A percentile compares a stretch with the other conserved stretches of the same genome.
Conservation (phyloP, 2,113 vertebrate genomes). For the Labeo catla region DNA sequence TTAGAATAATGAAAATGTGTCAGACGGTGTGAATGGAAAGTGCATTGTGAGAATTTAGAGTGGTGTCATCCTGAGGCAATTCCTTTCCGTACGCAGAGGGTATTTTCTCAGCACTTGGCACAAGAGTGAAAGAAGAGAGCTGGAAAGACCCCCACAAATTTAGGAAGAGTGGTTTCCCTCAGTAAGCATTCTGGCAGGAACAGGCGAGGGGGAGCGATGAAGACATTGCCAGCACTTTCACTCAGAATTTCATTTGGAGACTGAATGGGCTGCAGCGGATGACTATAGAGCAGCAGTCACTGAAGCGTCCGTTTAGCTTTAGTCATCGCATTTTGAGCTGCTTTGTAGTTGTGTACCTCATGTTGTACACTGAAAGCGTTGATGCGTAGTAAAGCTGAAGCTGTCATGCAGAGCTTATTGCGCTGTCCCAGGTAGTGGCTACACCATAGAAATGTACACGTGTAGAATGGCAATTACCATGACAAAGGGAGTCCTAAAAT, state of each 20-base stretch:
- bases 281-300: constrained; percentile 5
- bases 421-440: constrained; percentile 22
- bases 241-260: constrained; percentile 67
- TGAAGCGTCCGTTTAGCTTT: constrained; percentile 17
- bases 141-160: constrained; percentile 35
- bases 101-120: constrained; percentile 32
- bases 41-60: constrained; percentile 10
- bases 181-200: constrained; percentile 35
- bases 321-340: constrained; percentile 27
- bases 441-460: not conserved
- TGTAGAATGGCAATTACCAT: constrained; percentile 8
- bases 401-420: constrained; percentile 37
- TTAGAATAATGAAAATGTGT: constrained; percentile 9
- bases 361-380: constrained; percentile 8
- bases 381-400: constrained; percentile 6
- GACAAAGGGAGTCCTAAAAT: not conserved
- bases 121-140: not conserved
- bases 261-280: constrained; percentile 19
- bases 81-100: constrained; percentile 9
- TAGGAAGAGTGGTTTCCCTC: constrained; percentile 38
- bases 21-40: not conserved
- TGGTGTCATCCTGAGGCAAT: constrained; percentile 5
- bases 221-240: constrained; percentile 49
- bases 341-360: not conserved
- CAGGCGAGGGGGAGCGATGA: constrained; percentile 21